Conservation (phyloP, 35 echinoderm and acorn worm species). For the Lytechinus variegatus region DNA sequence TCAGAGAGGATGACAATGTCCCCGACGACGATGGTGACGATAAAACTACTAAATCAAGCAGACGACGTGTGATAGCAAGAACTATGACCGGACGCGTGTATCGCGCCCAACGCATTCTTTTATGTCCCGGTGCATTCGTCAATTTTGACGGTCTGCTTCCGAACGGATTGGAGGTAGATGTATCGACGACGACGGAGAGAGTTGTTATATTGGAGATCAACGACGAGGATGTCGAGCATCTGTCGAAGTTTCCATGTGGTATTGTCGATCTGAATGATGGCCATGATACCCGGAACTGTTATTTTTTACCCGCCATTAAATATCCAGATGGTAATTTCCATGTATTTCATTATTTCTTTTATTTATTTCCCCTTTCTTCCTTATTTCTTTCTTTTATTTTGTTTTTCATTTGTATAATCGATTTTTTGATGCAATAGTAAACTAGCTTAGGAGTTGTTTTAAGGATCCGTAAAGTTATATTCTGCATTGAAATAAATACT, state of each 20-base stretch:
- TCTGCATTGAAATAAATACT: too few relatives aligned
- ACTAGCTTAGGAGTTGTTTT: too few relatives aligned
- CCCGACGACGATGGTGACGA: background rate
- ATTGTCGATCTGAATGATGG: background rate
- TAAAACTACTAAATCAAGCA: background rate
- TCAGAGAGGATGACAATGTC: background rate
- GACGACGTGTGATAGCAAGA: background rate
- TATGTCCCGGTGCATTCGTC: conserved; percentile 20
- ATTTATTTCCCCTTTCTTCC: too few relatives aligned
- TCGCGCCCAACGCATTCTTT: background rate
- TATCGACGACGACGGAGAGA: background rate
- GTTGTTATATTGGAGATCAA: background rate
- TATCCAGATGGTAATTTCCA: conserved; percentile 25
- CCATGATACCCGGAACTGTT: background rate
- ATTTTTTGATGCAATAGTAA: too few relatives aligned
- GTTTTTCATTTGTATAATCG: too few relatives aligned
- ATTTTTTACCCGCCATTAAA: background rate
- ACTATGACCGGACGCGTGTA: background rate
- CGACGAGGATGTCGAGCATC: background rate
- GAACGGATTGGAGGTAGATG: conserved; percentile 15
- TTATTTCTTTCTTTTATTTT: too few relatives aligned
- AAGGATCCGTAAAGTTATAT: too few relatives aligned
- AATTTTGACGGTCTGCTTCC: conserved; percentile 15
- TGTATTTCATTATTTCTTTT: too few relatives aligned
- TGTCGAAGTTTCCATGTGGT: background rate